A percentile compares a stretch with the other conserved stretches of the same genome.
phyloP scores from a whole-genome alignment of 2,797 vertebrate species.

The Anabacerthia variegaticeps region DNA sequence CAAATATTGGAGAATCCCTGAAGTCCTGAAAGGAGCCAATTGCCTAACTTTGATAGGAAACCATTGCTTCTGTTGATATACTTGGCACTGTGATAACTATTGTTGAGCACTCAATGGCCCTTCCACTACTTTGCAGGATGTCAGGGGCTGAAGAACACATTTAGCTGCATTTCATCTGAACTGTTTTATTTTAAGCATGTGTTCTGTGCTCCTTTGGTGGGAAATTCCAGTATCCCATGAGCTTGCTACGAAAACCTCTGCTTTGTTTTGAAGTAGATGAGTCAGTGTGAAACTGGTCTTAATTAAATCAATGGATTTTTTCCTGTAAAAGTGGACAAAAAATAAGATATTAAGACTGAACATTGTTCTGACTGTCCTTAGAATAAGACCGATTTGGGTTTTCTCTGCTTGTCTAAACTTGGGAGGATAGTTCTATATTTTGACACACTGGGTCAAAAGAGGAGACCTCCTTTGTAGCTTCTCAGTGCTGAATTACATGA shows the following conservation, averaged over 20 bases:
- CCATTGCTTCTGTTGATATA: not conserved
- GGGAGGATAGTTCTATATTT: not conserved
- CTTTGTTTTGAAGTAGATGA: not conserved
- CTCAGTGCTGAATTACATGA: not conserved
- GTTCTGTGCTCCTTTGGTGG: not conserved
- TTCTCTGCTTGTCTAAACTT: not conserved
- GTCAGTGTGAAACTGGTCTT: not conserved
- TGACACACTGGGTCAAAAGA: not conserved
- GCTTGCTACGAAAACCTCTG: not conserved
- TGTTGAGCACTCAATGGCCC: not conserved
- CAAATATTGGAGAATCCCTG: not conserved
- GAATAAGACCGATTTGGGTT: not conserved
- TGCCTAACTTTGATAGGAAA: not conserved
- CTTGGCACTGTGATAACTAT: not conserved
- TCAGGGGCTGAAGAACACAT: not conserved
- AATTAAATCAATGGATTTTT: not conserved
- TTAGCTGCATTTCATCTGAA: not conserved
- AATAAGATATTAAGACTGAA: not conserved
- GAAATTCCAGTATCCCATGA: not conserved
- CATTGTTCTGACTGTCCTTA: constrained; percentile 8
- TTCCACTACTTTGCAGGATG: not conserved
- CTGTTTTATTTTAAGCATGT: not conserved
- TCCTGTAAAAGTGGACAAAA: not conserved
- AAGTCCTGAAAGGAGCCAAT: not conserved
- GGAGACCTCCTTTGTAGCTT: not conserved